These are phyloP conservation scores for Himalopsyche tibetana DNA, from an alignment of 2,888 invertebrate genomes.

Conservation along the genomic window DNA sequence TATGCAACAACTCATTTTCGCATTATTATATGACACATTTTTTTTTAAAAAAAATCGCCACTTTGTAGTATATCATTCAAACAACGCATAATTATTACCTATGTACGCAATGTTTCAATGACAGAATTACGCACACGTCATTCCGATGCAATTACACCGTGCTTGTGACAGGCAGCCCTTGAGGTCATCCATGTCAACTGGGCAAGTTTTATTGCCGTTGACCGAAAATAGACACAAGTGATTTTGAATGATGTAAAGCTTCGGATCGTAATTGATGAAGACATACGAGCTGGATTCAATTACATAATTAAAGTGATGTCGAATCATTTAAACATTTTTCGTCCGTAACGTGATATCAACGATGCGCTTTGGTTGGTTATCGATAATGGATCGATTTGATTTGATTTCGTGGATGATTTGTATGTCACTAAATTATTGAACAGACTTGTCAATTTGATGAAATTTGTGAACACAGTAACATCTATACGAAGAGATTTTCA, in stretches of 20 bases:
- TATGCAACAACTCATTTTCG: too few relatives aligned
- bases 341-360: background rate
- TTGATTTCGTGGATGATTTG: background rate
- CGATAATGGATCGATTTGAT: slow-evolving; percentile 13
- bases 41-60: too few relatives aligned
- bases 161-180: slow-evolving; percentile 25
- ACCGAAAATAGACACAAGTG: slow-evolving; percentile 39
- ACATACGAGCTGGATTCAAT: slow-evolving; percentile 27
- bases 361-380: slow-evolving; percentile 13
- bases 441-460: background rate
- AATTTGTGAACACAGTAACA: too few relatives aligned
- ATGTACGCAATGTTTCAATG: slow-evolving; percentile 1
- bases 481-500: too few relatives aligned
- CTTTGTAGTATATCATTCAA: too few relatives aligned
- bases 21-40: too few relatives aligned
- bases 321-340: slow-evolving; percentile 23
- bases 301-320: slow-evolving; percentile 37
- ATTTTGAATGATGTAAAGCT: slow-evolving; percentile 40
- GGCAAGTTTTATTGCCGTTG: slow-evolving; percentile 12
- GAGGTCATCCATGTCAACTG: slow-evolving; percentile 37
- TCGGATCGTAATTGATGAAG: slow-evolving; percentile 29
- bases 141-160: slow-evolving; percentile 10
- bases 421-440: background rate
- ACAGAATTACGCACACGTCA: slow-evolving; percentile 1
- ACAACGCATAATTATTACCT: too few relatives aligned